Conservation (phyloP, 2,113 vertebrate species). For the Azemiops feae region DNA sequence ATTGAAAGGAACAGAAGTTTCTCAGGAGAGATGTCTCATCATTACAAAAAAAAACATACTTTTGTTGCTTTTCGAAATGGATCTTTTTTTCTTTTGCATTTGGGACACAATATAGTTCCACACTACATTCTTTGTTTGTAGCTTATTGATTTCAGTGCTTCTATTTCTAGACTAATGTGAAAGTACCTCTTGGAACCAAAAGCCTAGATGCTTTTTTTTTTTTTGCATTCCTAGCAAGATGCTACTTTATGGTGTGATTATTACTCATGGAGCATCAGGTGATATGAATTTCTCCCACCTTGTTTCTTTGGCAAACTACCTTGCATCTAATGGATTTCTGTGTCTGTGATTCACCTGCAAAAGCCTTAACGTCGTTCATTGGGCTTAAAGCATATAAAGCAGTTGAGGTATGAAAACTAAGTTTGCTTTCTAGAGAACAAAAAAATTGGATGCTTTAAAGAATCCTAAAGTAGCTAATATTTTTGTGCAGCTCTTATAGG, state of each 20-base stretch:
- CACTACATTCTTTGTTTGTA: neutral
- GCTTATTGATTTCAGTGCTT: conserved; percentile 20
- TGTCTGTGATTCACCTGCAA: conserved; percentile 92
- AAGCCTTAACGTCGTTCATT: conserved; percentile 83
- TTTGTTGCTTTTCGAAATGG: neutral
- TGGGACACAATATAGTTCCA: neutral
- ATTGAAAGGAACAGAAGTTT: neutral
- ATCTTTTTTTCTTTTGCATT: neutral
- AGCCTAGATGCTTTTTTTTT: conserved; percentile 73
- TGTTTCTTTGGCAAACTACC: conserved; percentile 74
- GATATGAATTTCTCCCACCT: conserved; percentile 88
- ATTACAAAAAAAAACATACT: neutral
- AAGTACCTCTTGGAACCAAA: conserved; percentile 84
- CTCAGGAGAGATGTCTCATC: neutral
- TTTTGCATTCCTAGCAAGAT: conserved; percentile 74
- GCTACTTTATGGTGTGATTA: conserved; percentile 73
- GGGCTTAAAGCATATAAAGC: conserved; percentile 81
- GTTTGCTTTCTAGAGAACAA: neutral
- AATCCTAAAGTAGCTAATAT: neutral
- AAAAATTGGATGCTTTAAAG: rapidly evolving
- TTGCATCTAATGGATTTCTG: conserved; percentile 75
- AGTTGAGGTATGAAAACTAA: conserved; percentile 78
- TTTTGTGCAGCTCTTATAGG: neutral
- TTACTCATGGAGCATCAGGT: conserved; percentile 90
- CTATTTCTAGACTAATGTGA: conserved; percentile 78